Base-by-base conservation (phyloP, 1,140 invertebrate species). In the Metaphire vulgaris region DNA sequence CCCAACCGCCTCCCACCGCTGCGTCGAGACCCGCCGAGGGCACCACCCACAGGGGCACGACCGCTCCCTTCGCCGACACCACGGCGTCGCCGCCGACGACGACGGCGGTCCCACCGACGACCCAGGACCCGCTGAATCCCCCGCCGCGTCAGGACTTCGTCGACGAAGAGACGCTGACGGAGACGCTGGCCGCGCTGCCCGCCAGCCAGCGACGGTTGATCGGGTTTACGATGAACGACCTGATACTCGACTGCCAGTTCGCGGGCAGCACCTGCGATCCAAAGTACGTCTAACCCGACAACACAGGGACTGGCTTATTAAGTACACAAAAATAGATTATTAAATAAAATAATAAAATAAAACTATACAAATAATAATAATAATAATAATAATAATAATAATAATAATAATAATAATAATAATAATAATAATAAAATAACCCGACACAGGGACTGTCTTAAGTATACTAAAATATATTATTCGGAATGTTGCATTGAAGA, bases 181-280 rank as follows among this genome's bases (percentile, higher is more conserved):
- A 73, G 26, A 33, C 28, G 33, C 28, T 73, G 12, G 32, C 72
- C 29, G 26, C 26, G 28, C 31, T 33, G 15, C 29, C 30, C 26
- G 28, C 33, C 32, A 33, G 56, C n/a, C 32, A 73, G 28, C 33
- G 31, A 12, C 31, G 29, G 28, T 16, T 31, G 6, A 16, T 74
- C 28, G 74, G 74, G 2, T 74, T 31, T 28, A 74, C 74, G 16
- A 64, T 74, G 66, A 74, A 76, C 29, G 74, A 76, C n/a, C 1
- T 76, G 15, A 41, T 76, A 2, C 67, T 76, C 28, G 66, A 70
- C 28, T 76, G 74, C 30, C 30, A 67, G 26, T 76, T 33, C 34
- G 69, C 66, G 1, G 74, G 74, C 28, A 56, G 33, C 28, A 66
- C 31, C 66, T 76, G 74, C 34, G 21, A 65, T 31, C 33, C 32